These are phyloP conservation scores for Pyrocoelia pectoralis DNA, from an alignment of 2,888 invertebrate species.

Conservation along the genomic window DNA sequence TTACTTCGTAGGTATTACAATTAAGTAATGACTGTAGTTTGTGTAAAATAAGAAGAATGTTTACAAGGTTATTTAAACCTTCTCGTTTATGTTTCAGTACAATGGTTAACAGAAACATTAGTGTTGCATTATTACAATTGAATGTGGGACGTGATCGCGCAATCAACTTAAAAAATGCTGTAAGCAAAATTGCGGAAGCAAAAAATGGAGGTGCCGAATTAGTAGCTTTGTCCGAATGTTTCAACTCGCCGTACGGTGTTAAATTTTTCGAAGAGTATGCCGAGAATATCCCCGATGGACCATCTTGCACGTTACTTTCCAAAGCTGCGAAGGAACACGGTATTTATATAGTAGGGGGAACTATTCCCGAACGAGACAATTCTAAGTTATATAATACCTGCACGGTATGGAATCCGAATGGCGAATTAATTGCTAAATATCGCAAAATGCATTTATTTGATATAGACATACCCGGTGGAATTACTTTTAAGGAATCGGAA, in stretches of 20 bases:
- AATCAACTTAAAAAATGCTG: slow-evolving; percentile 78
- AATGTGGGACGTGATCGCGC: slow-evolving; percentile 77
- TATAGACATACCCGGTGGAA: slow-evolving; percentile 91
- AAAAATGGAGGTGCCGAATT: slow-evolving; percentile 69
- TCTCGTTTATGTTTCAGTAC: neutral
- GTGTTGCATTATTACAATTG: slow-evolving; percentile 83
- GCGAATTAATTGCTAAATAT: slow-evolving; percentile 80
- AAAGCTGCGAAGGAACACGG: slow-evolving; percentile 77
- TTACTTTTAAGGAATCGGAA: slow-evolving; percentile 93
- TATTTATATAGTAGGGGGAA: slow-evolving; percentile 88
- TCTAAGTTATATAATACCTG: slow-evolving; percentile 85
- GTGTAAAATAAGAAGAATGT: neutral
- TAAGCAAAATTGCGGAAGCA: slow-evolving; percentile 75
- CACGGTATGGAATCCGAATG: slow-evolving; percentile 82
- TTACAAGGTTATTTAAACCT: neutral
- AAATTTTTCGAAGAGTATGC: slow-evolving; percentile 86
- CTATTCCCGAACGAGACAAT: slow-evolving; percentile 80
- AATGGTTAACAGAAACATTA: neutral
- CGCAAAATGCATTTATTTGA: slow-evolving; percentile 96
- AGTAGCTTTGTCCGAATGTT: slow-evolving; percentile 85
- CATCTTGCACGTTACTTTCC: slow-evolving; percentile 76
- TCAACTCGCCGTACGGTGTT: slow-evolving; percentile 93
- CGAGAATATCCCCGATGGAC: slow-evolving; percentile 82
- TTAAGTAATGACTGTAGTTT: too few relatives aligned
- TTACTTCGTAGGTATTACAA: too few relatives aligned